Base-by-base conservation (phyloP, 2,113 vertebrate genomes). In the Murina feae region DNA sequence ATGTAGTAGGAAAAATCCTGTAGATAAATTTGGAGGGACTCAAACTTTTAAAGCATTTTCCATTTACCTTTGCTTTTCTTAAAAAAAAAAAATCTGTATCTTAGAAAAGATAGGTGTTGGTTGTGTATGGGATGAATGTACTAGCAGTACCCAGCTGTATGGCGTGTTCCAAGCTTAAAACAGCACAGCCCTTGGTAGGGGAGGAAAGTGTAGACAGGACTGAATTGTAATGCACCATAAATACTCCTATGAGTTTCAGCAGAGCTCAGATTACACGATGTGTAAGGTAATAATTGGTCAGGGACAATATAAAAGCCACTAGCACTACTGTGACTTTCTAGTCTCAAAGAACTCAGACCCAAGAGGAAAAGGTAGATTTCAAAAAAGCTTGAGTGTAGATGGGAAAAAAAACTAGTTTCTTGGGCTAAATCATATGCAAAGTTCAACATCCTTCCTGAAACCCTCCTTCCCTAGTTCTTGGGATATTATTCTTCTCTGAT, bases 281-380 rank as follows among this genome's bases (percentile, higher is more conserved):
- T 30, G 66, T 9, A 47, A 81, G 39, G 39, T 47, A 72, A 30
- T 78, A 69, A 78, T 87, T 94, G 72, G 60, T 49, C 63, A 87
- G 85, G 37, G 78, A 90, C 47, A 42, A 86, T 44, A 74, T 74
- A 88, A 92, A 93, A 91, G 28, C 82, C 82, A 93, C 93, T 88
- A 93, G 47, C 85, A 85, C 72, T 85, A 28, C 6, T 44, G n/a
- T 86, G 44, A 79, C 78, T 86, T 92, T 53, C 60, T 76, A 80
- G 49, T 58, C 44, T 80, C 35, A 87, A 44, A 72, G 72, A 95
- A 89, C 18, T 92, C 58, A 96, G 76, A 28, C 42, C 10, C 60
- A 90, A 63, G 53, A 63, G 42, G 51, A 84, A 69, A 92, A 71
- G 9, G 6, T 21, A 23, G 44, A 44, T 37, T 78, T 23, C 51